phyloP scores from a whole-genome alignment of 2,797 vertebrate genomes.

The Crenichthys baileyi region DNA sequence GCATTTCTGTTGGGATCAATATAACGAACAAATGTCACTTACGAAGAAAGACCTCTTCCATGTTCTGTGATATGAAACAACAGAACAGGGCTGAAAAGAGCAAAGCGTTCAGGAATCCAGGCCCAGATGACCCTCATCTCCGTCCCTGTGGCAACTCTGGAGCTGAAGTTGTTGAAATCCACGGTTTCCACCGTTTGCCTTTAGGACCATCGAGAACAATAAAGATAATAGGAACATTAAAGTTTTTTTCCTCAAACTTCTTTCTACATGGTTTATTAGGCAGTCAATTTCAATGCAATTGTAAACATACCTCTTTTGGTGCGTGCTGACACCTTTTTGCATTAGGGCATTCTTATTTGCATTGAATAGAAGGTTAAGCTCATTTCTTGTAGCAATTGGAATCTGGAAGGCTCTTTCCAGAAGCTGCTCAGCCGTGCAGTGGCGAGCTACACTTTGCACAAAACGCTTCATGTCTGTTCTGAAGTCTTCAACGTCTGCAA shows the following conservation, averaged over 20 bases:
- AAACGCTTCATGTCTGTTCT: constrained; percentile 85
- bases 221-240: background rate
- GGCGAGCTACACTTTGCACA: constrained; percentile 77
- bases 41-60: constrained; percentile 84
- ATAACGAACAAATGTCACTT: constrained; percentile 44
- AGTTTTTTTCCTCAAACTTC: background rate
- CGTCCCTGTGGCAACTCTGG: constrained; percentile 80
- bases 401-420: constrained; percentile 86
- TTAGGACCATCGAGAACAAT: constrained; percentile 7
- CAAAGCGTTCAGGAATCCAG: constrained; percentile 91
- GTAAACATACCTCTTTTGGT: constrained; percentile 82
- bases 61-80: constrained; percentile 83
- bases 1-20: background rate
- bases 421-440: constrained; percentile 78
- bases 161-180: constrained; percentile 83
- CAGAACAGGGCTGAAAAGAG: constrained; percentile 84
- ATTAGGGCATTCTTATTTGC: constrained; percentile 86
- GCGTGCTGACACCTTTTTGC: constrained; percentile 83
- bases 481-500: constrained; percentile 82
- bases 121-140: constrained; percentile 91
- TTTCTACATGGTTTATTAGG: background rate
- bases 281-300: background rate
- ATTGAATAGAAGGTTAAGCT: constrained; percentile 89
- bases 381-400: constrained; percentile 84
- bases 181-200: constrained; percentile 84